Evolutionary conservation across 1,140 invertebrate species (phyloP).

Genomic region (Zaprionus lachaisei): DNA sequence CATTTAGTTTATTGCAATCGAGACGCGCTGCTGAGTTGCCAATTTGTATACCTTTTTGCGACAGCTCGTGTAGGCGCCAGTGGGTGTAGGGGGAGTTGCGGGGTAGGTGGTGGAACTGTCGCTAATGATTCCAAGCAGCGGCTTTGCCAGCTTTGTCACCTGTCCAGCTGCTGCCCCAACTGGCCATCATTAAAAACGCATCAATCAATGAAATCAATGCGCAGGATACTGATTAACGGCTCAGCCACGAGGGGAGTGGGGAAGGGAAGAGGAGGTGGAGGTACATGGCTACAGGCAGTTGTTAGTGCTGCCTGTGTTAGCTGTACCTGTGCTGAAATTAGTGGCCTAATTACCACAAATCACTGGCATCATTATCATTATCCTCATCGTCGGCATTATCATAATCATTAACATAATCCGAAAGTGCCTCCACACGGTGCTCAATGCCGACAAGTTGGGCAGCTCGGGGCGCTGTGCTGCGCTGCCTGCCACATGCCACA

Average conservation of each 20-base stretch:
- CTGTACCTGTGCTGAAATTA: constrained; percentile 15
- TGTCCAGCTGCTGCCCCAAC: not conserved
- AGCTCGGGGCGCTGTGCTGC: not conserved
- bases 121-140: constrained; percentile 56
- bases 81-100: not conserved
- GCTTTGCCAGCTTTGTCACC: constrained; percentile 28
- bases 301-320: not conserved
- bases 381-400: constrained; percentile 12
- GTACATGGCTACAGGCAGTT: not conserved
- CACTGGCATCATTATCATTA: constrained; percentile 22
- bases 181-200: constrained; percentile 68
- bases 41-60: constrained; percentile 49
- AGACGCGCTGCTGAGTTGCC: constrained; percentile 44
- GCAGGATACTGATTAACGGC: constrained; percentile 48
- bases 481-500: constrained; percentile 7
- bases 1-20: constrained; percentile 76
- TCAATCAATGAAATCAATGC: constrained; percentile 76
- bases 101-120: not conserved
- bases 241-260: not conserved
- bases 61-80: not conserved
- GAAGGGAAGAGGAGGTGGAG: not conserved
- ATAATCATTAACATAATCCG: constrained; percentile 18
- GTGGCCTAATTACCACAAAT: constrained; percentile 39
- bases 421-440: not conserved
- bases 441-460: not conserved